Evolutionary conservation across 2,888 invertebrate genomes (phyloP).

Genomic region (Piscicola geometra): DNA sequence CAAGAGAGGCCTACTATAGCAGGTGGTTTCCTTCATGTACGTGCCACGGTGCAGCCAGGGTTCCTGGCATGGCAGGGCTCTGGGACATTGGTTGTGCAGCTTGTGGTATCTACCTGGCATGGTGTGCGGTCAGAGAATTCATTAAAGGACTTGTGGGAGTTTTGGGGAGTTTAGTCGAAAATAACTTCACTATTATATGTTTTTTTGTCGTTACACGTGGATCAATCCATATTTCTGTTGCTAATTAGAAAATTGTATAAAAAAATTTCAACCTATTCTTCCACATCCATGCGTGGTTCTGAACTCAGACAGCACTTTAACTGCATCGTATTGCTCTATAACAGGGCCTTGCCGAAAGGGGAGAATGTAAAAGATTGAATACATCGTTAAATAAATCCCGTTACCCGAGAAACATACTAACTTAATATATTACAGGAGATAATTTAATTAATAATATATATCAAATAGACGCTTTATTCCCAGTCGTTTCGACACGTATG

Average conservation of each 20-base stretch:
- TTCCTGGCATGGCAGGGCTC: constrained; percentile 14
- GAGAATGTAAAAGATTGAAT: too few species aligned
- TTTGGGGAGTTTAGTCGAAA: too few species aligned
- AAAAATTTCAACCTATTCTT: neutral
- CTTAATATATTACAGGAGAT: too few species aligned
- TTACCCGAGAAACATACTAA: too few species aligned
- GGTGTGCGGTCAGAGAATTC: neutral
- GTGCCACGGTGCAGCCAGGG: constrained; percentile 21
- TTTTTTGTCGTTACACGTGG: too few species aligned
- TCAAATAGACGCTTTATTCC: too few species aligned
- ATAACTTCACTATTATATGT: too few species aligned
- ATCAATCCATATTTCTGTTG: too few species aligned
- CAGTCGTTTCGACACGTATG: too few species aligned
- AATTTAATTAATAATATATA: neutral
- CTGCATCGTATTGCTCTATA: constrained; percentile 28
- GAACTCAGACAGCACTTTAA: constrained; percentile 23
- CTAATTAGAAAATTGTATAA: too few species aligned
- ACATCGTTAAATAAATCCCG: too few species aligned
- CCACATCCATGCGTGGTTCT: constrained; percentile 22
- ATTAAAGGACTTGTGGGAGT: neutral
- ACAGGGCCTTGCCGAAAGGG: constrained; percentile 28
- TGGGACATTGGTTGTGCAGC: constrained; percentile 22
- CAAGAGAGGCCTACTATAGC: neutral
- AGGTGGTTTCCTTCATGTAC: constrained; percentile 16
- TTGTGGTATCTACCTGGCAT: constrained; percentile 20